Base-by-base conservation (phyloP, 2,797 vertebrate species). In the Calcarius lapponicus region DNA sequence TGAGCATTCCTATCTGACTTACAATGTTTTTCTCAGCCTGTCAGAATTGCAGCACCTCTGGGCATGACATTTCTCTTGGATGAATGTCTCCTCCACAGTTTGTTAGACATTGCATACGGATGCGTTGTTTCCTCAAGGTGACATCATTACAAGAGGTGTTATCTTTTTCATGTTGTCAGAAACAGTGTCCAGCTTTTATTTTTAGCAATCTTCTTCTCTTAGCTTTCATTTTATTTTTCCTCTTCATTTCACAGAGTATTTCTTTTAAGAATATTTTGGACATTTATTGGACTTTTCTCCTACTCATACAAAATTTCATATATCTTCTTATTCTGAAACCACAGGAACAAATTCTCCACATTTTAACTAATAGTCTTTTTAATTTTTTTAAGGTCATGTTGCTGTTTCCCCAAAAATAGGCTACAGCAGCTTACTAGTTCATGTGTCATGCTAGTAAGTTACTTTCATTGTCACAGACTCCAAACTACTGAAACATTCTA, bases 51-150 rank as follows among this genome's bases (percentile, higher is more conserved):
- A 83, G 69, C 79, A 96, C 95, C 91, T 91, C 87, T 90, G 89
- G 91, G 81, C 91, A 96, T 96, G 95, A 95, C 95, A 95, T 93
- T 95, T 96, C 79, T 94, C 72, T 83, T 72, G 61, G 81, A 90
- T 93, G 53, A 96, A 86, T 73, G 62, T 93, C 65, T 96, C 58
- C 58, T 90, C 69, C 80, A 93, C 87, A 92, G 65, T 96, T 95
- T 86, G 92, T 93, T 95, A 94, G 75, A 80, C 79, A 86, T 56
- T 86, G 91, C 92, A 96, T 92, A 94, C 58, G 83, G 91, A 94
- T 94, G 74, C 0, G 0, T 51, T 95, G 61, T 66, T 92, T 92
- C 82, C 79, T 84, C 84, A 95, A 93, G 79, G 75, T 95, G 92
- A 88, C 93, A 96, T 92, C 73, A 91, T 92, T 92, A 91, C 58